Conservation (phyloP, 2,888 invertebrate species). For the Ischnura elegans region DNA sequence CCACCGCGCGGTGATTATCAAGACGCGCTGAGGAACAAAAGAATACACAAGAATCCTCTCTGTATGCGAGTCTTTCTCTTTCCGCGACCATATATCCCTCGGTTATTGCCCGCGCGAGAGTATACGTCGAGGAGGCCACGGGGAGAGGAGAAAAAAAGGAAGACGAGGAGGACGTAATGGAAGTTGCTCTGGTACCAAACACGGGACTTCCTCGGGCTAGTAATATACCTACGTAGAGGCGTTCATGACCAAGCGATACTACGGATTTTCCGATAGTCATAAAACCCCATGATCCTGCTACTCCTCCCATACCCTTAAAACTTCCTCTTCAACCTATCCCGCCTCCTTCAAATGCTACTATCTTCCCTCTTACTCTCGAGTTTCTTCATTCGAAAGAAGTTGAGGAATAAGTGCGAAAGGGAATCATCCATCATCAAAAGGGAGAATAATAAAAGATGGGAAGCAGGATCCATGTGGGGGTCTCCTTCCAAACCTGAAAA, state of each 20-base stretch:
- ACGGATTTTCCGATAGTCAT: constrained; percentile 56
- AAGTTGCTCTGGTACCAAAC: constrained; percentile 23
- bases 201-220: constrained; percentile 50
- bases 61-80: neutral
- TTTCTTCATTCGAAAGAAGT: neutral
- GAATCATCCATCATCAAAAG: neutral
- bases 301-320: neutral
- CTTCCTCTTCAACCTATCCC: neutral
- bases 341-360: too few species aligned
- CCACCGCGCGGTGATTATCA: constrained; percentile 58
- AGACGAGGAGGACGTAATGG: neutral
- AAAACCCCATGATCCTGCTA: neutral
- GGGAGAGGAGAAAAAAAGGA: neutral
- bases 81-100: neutral
- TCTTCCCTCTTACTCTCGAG: neutral
- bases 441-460: neutral
- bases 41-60: constrained; percentile 50
- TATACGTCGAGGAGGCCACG: neutral
- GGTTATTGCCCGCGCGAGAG: constrained; percentile 37
- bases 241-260: constrained; percentile 56
- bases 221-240: constrained; percentile 39
- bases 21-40: constrained; percentile 53
- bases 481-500: neutral
- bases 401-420: neutral
- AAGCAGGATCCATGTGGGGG: neutral